Evolutionary conservation across 2,113 vertebrate genomes (phyloP), one percentile per base, ranked within the genome.

Genomic region (Takifugu bimaculatus): DNA sequence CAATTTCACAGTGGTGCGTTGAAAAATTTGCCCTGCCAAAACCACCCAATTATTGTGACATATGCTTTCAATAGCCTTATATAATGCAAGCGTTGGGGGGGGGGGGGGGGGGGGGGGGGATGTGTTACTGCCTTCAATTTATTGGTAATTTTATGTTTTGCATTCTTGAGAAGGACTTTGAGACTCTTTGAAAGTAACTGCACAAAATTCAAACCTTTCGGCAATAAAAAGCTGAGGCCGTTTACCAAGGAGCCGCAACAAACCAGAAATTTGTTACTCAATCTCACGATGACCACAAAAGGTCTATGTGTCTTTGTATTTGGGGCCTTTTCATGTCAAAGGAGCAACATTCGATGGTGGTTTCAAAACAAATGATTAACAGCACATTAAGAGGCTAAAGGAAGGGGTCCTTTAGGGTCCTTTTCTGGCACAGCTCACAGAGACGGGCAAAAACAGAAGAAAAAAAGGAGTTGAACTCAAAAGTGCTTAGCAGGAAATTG

Each of bases 61-160:
- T 81, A 78, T 88, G 86, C 78, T 87, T 89, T 68, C 80, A 90
- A 82, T 90, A 79, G 25, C n/a, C 73, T 85, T 90, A 84, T 78
- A 85, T 79, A 87, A 91, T 78, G 61, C 2, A n/a, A 43, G 61
- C 67, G 60, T 67, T 85, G 74, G 42, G 13, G 13, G 13, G 13
- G 4, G 3, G 84, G 67, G 74, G 42, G 13, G 13, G 13, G 13
- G 4, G 3, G 84, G 67, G 86, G 54, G 77, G 72, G 56, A 77
- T 7, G 58, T 80, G 52, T 63, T 15, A 13, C 59, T 54, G 78
- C 60, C 50, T 68, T 79, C 61, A 69, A 68, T 83, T 74, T 74
- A 79, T 52, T 74, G 59, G 70, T 61, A 55, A 79, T 73, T 71
- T 70, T 60, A 71, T 74, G 58, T 69, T 78, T 82, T 61, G 57